A percentile compares a stretch with the other conserved stretches of the same genome.
phyloP scores from a whole-genome alignment of 2,888 invertebrate genomes.

The Clanis bilineata region DNA sequence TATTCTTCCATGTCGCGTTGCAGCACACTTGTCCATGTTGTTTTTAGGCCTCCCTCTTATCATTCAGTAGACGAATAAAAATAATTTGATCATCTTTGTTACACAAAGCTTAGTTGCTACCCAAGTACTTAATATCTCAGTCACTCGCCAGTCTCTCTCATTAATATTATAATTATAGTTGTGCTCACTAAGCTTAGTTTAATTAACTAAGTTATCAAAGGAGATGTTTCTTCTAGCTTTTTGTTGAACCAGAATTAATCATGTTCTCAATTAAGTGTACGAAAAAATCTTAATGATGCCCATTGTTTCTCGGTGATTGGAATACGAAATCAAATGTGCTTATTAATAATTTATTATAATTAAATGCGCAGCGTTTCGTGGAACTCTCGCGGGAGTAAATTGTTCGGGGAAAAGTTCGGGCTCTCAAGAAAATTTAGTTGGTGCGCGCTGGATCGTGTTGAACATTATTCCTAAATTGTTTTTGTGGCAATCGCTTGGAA shows the following conservation, averaged over 20 bases:
- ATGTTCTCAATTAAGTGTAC: not conserved
- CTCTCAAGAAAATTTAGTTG: not conserved
- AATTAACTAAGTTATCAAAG: not conserved
- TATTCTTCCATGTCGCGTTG: too few relatives aligned
- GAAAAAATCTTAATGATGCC: not conserved
- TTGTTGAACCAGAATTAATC: not conserved
- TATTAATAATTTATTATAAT: slow-evolving; percentile 6
- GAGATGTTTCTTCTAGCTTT: not conserved
- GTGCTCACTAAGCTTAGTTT: not conserved
- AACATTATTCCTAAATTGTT: not conserved
- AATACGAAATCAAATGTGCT: slow-evolving; percentile 7
- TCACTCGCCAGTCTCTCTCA: not conserved
- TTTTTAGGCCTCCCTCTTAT: too few relatives aligned
- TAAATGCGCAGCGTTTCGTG: not conserved
- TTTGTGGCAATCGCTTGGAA: not conserved
- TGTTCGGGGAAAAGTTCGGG: slow-evolving; percentile 1
- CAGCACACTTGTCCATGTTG: too few relatives aligned
- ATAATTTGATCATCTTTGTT: too few relatives aligned
- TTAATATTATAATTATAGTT: slow-evolving; percentile 9
- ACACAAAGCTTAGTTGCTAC: not conserved
- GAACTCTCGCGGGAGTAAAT: not conserved
- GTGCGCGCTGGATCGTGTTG: not conserved
- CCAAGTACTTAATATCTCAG: not conserved
- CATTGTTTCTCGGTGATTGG: not conserved
- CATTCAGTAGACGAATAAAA: too few relatives aligned